Evolutionary conservation across 2,888 invertebrate genomes (phyloP), one percentile per base, ranked within the genome.

Genomic region (Tortricodes alternella): DNA sequence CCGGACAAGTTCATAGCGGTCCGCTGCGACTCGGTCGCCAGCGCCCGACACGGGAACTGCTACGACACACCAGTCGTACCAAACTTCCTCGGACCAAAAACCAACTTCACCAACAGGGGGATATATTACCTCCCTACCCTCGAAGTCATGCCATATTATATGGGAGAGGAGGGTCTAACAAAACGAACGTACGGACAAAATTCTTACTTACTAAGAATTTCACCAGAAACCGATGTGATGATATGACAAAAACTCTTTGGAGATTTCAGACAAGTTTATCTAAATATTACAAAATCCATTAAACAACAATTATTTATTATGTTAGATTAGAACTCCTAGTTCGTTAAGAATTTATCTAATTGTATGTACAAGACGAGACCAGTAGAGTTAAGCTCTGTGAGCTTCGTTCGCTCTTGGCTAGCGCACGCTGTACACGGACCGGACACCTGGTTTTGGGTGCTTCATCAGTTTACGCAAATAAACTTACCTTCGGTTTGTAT

Each of bases 91-190:
- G 89, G 89, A 1, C 78, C 80, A 0, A 76, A 73, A 2, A 89
- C 88, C 0, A 76, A 89, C 62, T 88, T 88, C 59, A 77, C 69
- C 32, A 73, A 70, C 16, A 79, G 80, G 0, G 89, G 89, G 1
- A 73, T 89, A 35, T 89, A 79, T 61, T 89, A 86, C 44, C 65
- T 89, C 38, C 81, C 88, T 0, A 85, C 86, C 0, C 67, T 62
- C 11, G 80, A 78, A 39, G 51, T 19, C 0, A 24, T 71, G 1
- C 89, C 88, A 0, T 89, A 78, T 61, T 83, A 78, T 59, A 62
- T 80, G 37, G 86, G 82, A 0, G 58, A 73, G n/a, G 67, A 75
- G 5, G 86, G 79, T 0, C 62, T 84, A n/a, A 75, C 60, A 8
- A 72, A 67, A 55, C 62, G 73, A 43, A 69, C 67, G 29, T 81